Evolutionary conservation across 1,140 invertebrate species (phyloP), one percentile per base, ranked within the genome.

Genomic region (Ruditapes philippinarum): DNA sequence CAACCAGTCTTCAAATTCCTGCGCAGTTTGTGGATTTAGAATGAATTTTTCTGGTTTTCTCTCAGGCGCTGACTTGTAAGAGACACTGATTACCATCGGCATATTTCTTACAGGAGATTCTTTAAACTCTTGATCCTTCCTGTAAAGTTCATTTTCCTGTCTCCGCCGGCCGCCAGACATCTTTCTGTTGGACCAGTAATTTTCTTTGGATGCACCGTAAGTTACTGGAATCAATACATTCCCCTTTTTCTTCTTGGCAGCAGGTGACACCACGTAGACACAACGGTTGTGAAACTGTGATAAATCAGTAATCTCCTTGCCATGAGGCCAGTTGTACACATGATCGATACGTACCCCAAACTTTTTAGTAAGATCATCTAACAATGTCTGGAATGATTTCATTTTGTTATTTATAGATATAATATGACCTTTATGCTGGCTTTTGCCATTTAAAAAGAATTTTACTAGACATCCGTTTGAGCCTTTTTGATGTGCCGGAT

Each of bases 1-100:
- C n/a, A 99, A 96, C n/a, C 99, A 98, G 94, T 99, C 98, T 96
- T 99, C 98, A 94, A 99, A 99, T 1, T 98, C 98, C 94, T 99
- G 98, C 14, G 98, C 97, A 0, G 98, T 99, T 86, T 98, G 97
- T 90, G 99, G 96, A 96, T 99, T 99, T 73, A 99, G 95, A 86
- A 99, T 94, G 12, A 96, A 76, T 79, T 94, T 95, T 73, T 95
- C 94, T 31, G 83, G 87, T 38, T 93, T 92, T n/a, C n/a, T n/a
- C n/a, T 93, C 89, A 38, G 94, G 88, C 68, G 94, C 62, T 22
- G 90, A 79, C 89, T 96, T 95, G 76, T 94, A 94, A 65, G 93
- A 93, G 22, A 96, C 91, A 0, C 93, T 94, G 40, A 96, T 88
- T 0, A 95, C 89, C 12, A 93, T 36, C 3, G 94, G 93, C 33